A percentile compares a stretch with the other conserved stretches of the same genome.
phyloP scores from a whole-genome alignment of 2,113 vertebrate genomes.

The Zosterops hypoxanthus region DNA sequence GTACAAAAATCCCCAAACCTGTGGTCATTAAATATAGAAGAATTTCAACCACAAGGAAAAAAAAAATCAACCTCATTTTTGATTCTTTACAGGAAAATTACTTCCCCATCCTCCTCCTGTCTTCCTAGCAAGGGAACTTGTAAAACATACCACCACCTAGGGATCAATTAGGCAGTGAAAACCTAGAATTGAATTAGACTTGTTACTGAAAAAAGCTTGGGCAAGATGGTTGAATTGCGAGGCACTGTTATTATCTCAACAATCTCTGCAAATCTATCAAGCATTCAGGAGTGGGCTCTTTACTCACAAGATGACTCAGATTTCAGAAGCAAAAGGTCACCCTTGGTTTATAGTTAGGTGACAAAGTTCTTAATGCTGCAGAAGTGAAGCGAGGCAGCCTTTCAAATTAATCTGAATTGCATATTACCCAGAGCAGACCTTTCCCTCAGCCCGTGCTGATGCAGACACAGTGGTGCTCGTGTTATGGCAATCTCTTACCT shows the following conservation, averaged over 20 bases:
- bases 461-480: not conserved
- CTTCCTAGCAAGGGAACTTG: constrained; percentile 30
- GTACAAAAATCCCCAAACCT: constrained; percentile 27
- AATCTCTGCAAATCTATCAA: constrained; percentile 40
- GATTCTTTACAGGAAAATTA: constrained; percentile 29
- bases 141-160: constrained; percentile 53
- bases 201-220: constrained; percentile 29
- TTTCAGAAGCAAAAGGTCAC: constrained; percentile 40
- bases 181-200: constrained; percentile 56
- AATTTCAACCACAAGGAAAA: not conserved
- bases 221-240: constrained; percentile 39
- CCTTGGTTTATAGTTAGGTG: constrained; percentile 9
- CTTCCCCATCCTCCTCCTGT: not conserved
- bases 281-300: constrained; percentile 15
- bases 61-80: not conserved
- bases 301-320: constrained; percentile 36
- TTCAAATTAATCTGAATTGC: constrained; percentile 42
- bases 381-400: constrained; percentile 8
- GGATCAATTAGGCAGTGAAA: constrained; percentile 58
- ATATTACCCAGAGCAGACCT: constrained; percentile 16
- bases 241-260: constrained; percentile 16
- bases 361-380: constrained; percentile 35
- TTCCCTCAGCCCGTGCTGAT: not conserved
- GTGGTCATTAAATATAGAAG: constrained; percentile 41
- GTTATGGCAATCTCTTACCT: not conserved